A percentile compares a stretch with the other conserved stretches of the same genome.
These are phyloP conservation scores for Gymnodraco acuticeps DNA, from an alignment of 2,797 vertebrate species.

Conservation along the genomic window DNA sequence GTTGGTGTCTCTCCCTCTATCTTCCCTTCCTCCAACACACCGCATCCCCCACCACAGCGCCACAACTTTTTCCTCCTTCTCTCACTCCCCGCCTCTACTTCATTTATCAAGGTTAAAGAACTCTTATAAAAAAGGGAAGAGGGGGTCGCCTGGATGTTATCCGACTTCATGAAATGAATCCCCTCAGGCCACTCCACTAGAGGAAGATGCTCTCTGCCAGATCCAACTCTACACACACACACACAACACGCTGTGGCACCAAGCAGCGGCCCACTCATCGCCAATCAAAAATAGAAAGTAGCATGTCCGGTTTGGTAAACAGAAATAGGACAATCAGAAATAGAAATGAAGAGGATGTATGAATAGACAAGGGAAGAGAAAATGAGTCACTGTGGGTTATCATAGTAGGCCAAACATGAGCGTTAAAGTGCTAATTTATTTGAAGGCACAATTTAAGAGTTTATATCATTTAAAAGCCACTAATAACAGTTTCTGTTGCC, in stretches of 20 bases:
- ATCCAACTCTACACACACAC: conserved; percentile 57
- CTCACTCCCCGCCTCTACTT: conserved; percentile 75
- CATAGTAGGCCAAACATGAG: conserved; percentile 17
- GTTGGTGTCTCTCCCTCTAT: conserved; percentile 70
- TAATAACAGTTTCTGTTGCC: neutral
- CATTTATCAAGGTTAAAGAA: conserved; percentile 89
- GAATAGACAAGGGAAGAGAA: conserved; percentile 1
- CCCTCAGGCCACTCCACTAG: conserved; percentile 83
- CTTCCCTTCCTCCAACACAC: conserved; percentile 63
- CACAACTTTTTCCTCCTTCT: conserved; percentile 66
- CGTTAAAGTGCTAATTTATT: neutral
- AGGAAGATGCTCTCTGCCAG: conserved; percentile 79
- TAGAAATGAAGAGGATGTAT: conserved; percentile 47
- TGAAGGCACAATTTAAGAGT: neutral
- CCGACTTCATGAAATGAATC: conserved; percentile 87
- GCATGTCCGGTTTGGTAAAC: conserved; percentile 51
- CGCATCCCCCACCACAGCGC: conserved; percentile 60
- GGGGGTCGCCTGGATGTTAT: conserved; percentile 83
- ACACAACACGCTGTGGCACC: conserved; percentile 53
- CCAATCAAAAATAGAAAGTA: conserved; percentile 67
- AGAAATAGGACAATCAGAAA: conserved; percentile 56
- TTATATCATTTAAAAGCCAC: neutral
- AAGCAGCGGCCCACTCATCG: conserved; percentile 61
- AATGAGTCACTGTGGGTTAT: conserved; percentile 28
- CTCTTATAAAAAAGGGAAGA: conserved; percentile 85